A percentile compares a stretch with the other conserved stretches of the same genome.
Evolutionary conservation across 2,888 invertebrate genomes (phyloP).

Genomic region (Sphecodes monilicornis): DNA sequence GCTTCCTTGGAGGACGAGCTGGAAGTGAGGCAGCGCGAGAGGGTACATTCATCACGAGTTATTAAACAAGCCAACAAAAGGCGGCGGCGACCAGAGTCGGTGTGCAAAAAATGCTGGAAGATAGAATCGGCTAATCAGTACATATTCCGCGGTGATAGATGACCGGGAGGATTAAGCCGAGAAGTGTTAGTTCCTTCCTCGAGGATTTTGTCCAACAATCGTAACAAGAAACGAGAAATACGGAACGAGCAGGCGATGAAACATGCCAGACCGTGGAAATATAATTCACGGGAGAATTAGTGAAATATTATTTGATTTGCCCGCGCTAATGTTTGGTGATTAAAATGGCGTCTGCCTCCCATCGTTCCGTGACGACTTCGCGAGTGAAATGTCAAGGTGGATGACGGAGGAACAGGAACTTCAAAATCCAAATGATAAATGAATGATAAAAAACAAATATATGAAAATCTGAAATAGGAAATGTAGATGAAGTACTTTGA

Average conservation of each 20-base stretch:
- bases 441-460: background rate
- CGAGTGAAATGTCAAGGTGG: conserved; percentile 12
- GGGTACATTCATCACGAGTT: conserved; percentile 83
- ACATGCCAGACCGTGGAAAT: background rate
- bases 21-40: conserved; percentile 62
- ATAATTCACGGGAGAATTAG: conserved; percentile 35
- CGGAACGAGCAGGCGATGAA: conserved; percentile 21
- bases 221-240: conserved; percentile 24
- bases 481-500: too few species aligned
- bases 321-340: conserved; percentile 34
- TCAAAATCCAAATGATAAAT: background rate
- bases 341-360: conserved; percentile 20
- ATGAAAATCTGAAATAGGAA: background rate
- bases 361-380: background rate
- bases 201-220: conserved; percentile 45
- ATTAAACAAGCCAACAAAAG: conserved; percentile 84
- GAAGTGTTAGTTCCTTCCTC: conserved; percentile 53
- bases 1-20: conserved; percentile 57
- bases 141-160: conserved; percentile 82
- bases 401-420: background rate
- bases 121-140: conserved; percentile 83
- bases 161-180: conserved; percentile 80
- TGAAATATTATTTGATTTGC: conserved; percentile 45
- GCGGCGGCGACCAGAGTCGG: conserved; percentile 76
- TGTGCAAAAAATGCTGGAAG: conserved; percentile 77